phyloP scores from a whole-genome alignment of 2,888 invertebrate species.

The Leuctra nigra region DNA sequence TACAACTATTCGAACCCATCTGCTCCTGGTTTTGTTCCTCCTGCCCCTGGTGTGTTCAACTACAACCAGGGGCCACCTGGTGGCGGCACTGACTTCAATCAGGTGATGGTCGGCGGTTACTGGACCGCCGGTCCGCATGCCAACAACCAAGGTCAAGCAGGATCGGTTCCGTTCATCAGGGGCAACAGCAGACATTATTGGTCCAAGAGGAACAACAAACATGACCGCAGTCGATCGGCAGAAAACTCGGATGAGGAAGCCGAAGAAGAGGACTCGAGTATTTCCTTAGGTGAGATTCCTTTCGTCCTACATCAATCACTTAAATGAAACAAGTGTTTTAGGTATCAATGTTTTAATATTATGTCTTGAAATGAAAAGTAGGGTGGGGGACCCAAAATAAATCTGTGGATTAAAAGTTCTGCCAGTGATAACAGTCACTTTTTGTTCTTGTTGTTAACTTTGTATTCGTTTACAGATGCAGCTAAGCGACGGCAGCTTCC shows the following conservation, averaged over 20 bases:
- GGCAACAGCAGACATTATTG: constrained; percentile 28
- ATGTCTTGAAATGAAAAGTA: too few species aligned
- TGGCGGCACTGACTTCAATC: neutral
- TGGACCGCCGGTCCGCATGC: constrained; percentile 32
- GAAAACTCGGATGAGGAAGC: constrained; percentile 30
- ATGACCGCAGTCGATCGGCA: constrained; percentile 26
- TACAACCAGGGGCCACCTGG: neutral
- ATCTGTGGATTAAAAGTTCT: too few species aligned
- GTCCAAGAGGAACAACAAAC: constrained; percentile 24
- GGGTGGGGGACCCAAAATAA: too few species aligned
- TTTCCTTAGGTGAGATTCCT: constrained; percentile 24
- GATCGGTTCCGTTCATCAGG: constrained; percentile 33
- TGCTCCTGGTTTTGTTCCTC: neutral
- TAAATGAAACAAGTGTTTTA: too few species aligned
- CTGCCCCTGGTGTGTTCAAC: neutral
- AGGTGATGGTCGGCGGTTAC: constrained; percentile 25
- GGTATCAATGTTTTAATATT: too few species aligned
- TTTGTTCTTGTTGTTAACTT: constrained; percentile 37
- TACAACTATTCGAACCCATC: neutral
- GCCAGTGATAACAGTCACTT: too few species aligned
- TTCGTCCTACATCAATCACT: too few species aligned
- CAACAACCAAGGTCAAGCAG: constrained; percentile 38
- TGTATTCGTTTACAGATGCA: too few species aligned
- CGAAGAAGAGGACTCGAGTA: constrained; percentile 29
- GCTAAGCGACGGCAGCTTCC: constrained; percentile 85